Evolutionary conservation across 2,888 invertebrate genomes (phyloP).

Genomic region (Anodontia alba): DNA sequence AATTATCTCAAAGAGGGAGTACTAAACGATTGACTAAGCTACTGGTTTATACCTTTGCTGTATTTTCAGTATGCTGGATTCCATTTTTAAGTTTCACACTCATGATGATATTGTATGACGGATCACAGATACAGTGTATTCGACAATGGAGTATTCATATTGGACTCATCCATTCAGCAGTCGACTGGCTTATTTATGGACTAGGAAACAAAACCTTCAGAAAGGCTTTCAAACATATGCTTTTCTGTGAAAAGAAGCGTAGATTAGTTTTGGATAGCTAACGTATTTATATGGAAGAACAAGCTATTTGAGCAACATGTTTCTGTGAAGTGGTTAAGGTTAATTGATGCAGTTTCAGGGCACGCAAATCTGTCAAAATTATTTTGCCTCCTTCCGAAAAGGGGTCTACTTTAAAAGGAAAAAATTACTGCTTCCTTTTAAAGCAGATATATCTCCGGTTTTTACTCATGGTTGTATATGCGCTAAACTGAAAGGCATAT

Average conservation of each 20-base stretch:
- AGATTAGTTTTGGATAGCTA: too few species aligned
- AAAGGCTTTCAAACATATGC: conserved; percentile 41
- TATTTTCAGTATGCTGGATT: neutral
- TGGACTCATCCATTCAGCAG: conserved; percentile 45
- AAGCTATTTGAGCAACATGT: too few species aligned
- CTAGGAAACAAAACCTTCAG: conserved; percentile 46
- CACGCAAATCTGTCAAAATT: too few species aligned
- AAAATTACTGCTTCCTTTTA: too few species aligned
- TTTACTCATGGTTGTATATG: too few species aligned
- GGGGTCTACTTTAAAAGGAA: too few species aligned
- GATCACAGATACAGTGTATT: neutral
- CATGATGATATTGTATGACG: neutral
- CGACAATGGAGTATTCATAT: conserved; percentile 36
- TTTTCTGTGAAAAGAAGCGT: neutral
- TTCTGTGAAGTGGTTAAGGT: too few species aligned
- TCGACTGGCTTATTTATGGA: conserved; percentile 52
- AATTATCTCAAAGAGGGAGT: neutral
- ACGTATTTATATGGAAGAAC: too few species aligned
- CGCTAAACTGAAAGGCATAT: too few species aligned
- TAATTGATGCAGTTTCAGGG: too few species aligned
- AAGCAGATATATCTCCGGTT: too few species aligned
- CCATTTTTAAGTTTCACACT: neutral
- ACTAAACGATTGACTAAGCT: neutral
- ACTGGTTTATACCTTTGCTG: neutral
- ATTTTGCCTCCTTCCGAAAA: too few species aligned